Conservation (phyloP, 2,888 invertebrate genomes). For the Urechis unicinctus region DNA sequence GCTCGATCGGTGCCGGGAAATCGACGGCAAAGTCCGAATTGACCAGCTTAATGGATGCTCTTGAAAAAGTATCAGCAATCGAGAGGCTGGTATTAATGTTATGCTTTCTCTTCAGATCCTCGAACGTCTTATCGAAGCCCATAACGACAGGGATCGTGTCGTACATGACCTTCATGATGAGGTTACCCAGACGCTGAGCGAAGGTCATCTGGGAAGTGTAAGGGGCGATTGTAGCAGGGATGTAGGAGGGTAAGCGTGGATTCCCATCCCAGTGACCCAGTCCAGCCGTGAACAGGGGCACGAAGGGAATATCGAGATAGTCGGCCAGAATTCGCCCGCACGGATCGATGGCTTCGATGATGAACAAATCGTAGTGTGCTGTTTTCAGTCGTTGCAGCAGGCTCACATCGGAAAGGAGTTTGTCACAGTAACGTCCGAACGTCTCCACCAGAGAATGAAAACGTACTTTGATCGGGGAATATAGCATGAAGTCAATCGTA, state of each 20-base stretch:
- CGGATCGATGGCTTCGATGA: conserved; percentile 20
- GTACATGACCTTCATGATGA: conserved; percentile 19
- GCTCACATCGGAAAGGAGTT: conserved; percentile 6
- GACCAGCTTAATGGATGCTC: conserved; percentile 18
- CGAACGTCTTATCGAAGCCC: conserved; percentile 16
- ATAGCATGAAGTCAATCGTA: conserved; percentile 18
- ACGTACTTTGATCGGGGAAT: conserved; percentile 12
- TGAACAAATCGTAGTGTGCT: conserved; percentile 14
- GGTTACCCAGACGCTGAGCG: conserved; percentile 13
- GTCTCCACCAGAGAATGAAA: conserved; percentile 16
- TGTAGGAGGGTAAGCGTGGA: conserved; percentile 20
- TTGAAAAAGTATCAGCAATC: conserved; percentile 14
- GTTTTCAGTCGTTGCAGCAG: conserved; percentile 12
- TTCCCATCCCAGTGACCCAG: conserved; percentile 20
- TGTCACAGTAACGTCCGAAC: conserved; percentile 17
- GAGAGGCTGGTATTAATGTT: conserved; percentile 15
- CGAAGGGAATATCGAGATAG: conserved; percentile 19
- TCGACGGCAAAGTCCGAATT: conserved; percentile 23
- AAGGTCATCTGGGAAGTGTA: conserved; percentile 20
- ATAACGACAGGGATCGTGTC: conserved; percentile 17
- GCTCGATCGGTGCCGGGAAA: conserved; percentile 20
- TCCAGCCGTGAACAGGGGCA: conserved; percentile 18
- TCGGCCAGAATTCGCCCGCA: conserved; percentile 20
- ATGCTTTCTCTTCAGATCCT: conserved; percentile 14
- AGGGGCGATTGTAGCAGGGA: conserved; percentile 18